These are phyloP conservation scores for Thripadectes ignobilis DNA, from an alignment of 2,797 vertebrate genomes.

Conservation along the genomic window DNA sequence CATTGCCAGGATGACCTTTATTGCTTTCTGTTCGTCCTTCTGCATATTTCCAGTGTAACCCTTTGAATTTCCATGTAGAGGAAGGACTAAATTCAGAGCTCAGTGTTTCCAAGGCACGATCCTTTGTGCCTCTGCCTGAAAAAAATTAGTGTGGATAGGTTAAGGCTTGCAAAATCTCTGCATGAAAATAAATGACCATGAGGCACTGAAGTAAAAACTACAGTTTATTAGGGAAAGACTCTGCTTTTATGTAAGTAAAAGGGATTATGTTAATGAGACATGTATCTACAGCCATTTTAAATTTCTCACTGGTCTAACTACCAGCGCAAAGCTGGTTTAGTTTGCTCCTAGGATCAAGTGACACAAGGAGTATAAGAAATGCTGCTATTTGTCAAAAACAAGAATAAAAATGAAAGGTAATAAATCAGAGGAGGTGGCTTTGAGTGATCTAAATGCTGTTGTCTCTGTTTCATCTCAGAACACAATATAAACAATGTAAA, in stretches of 20 bases:
- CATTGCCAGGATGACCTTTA: neutral
- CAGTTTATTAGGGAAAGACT: neutral
- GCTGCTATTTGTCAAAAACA: neutral
- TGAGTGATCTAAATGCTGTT: neutral
- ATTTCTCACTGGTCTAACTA: fast-evolving
- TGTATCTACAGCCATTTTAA: neutral
- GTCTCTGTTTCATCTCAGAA: neutral
- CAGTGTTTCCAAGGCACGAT: neutral
- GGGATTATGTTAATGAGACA: neutral
- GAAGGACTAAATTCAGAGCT: neutral
- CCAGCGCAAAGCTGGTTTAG: neutral
- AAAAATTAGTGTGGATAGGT: neutral
- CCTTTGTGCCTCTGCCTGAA: neutral
- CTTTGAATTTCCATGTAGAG: neutral
- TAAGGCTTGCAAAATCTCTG: neutral
- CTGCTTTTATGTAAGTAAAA: neutral
- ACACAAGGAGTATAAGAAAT: neutral
- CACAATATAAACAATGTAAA: neutral
- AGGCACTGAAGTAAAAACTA: neutral
- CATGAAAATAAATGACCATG: neutral
- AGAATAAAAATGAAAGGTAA: neutral
- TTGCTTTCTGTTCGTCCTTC: neutral
- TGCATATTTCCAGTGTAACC: neutral
- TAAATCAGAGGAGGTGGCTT: neutral
- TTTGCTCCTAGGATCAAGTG: neutral